Percentiles rank a stretch among this genome's conserved stretches.
phyloP scores from a whole-genome alignment of 2,113 vertebrate genomes.

The Tauraco erythrolophus region DNA sequence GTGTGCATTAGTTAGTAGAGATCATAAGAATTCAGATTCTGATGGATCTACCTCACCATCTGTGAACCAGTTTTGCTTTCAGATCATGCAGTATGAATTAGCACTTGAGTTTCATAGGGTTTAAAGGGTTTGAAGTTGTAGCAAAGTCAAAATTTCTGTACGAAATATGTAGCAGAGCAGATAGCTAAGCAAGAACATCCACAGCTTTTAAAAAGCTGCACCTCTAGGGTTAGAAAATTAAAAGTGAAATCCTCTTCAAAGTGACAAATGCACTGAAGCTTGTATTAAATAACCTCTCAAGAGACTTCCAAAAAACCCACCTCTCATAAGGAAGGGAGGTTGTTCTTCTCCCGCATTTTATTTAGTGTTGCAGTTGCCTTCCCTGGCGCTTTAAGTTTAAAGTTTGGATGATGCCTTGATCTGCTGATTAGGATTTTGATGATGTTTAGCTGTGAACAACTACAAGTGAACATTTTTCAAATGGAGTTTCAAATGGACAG shows the following conservation, averaged over 20 bases:
- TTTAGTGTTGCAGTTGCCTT: neutral
- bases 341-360: neutral
- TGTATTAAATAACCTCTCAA: neutral
- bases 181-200: neutral
- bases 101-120: neutral
- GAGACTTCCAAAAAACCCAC: no score
- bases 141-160: neutral
- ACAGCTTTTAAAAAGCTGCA: neutral
- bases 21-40: neutral
- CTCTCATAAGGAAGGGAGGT: neutral
- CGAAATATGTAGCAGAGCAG: neutral
- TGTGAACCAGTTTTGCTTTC: neutral
- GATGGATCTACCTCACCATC: neutral
- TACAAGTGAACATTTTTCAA: neutral
- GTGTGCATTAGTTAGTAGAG: neutral
- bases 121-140: neutral
- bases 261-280: conserved; percentile 1
- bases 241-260: conserved; percentile 23
- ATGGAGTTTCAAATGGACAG: neutral
- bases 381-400: neutral
- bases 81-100: neutral
- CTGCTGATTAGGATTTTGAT: conserved; percentile 1
- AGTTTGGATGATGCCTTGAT: neutral
- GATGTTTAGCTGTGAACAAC: neutral
- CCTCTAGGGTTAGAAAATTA: neutral